Base-by-base conservation (phyloP, 2,888 invertebrate genomes). In the Kryphioiulus occultus region DNA sequence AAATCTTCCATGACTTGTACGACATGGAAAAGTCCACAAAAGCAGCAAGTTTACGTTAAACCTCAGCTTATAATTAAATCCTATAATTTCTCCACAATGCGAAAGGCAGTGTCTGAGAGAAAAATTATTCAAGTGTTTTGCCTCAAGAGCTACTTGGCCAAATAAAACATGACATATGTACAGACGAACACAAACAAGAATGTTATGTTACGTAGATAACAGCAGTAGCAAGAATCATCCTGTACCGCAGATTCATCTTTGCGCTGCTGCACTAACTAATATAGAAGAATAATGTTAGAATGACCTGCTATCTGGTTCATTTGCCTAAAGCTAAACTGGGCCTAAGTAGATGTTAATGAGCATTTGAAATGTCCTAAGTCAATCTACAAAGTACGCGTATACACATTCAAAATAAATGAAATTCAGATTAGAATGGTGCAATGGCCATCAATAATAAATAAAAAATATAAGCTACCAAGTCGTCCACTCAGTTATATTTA, bases 271-370 rank as follows among this genome's bases (percentile, higher is more conserved):
- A 22, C 68, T 68, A 68, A 68, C 68, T 68, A 68, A 68, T 68
- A 68, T 22, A 68, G 22, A 12, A 68, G 68, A 68, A 26, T 68
- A 68, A 26, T 68, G 17, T 47, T 17, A 26, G 68, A 26, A 26
- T 68, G 68, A 68, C 68, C 10, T 26, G 68, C 68, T 22, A 68
- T 68, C 68, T 68, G 22, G 12, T 68, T 68, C 68, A 22, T 68
- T 22, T 26, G 12, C 26, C 68, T 68, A 68, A 22, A 68, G 68
- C 26, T 68, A 68, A 68, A 26, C 59, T 68, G 68, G 68, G 22
- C 68, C 68, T 68, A 68, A 22, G 68, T 68, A 68, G 68, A 68
- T 68, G 68, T 68, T 68, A 68, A 68, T 68, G 68, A 68, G 68
- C 68, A 68, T 68, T 68, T 68, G 26, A 68, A 68, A 26, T 9